Percentiles rank a stretch among this genome's conserved stretches.
These are phyloP conservation scores for Panthera tigris DNA, from an alignment of 2,113 vertebrate genomes.

Conservation along the genomic window DNA sequence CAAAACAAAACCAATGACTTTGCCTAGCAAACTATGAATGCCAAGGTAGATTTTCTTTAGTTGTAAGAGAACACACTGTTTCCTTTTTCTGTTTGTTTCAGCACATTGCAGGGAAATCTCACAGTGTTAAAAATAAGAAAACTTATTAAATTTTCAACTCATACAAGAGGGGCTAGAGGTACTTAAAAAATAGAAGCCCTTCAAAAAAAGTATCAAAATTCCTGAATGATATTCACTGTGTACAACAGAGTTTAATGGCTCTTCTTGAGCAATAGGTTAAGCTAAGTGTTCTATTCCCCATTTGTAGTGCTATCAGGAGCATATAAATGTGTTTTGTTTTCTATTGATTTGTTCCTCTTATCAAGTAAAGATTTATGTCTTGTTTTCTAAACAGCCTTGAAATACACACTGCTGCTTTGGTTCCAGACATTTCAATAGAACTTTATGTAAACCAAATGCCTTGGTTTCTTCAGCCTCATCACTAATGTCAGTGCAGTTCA, in stretches of 20 bases:
- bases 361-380: constrained; percentile 57
- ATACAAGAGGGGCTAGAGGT: constrained; percentile 66
- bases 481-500: constrained; percentile 31
- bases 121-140: constrained; percentile 59
- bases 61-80: constrained; percentile 61
- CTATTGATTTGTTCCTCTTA: constrained; percentile 54
- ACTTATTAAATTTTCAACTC: constrained; percentile 63
- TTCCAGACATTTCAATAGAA: constrained; percentile 57
- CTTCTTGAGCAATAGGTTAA: constrained; percentile 45
- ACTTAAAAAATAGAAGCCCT: constrained; percentile 62
- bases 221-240: constrained; percentile 30
- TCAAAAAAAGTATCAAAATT: constrained; percentile 59
- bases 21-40: constrained; percentile 63
- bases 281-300: not conserved
- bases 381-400: constrained; percentile 52
- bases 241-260: not conserved
- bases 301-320: constrained; percentile 30
- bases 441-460: not conserved
- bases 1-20: not conserved
- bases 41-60: constrained; percentile 63
- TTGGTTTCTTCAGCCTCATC: constrained; percentile 50
- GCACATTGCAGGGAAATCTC: constrained; percentile 44
- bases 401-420: constrained; percentile 52
- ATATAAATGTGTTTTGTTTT: constrained; percentile 63
- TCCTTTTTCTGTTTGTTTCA: constrained; percentile 66